phyloP scores from a whole-genome alignment of 2,888 invertebrate genomes.

The Onchidella celtica region DNA sequence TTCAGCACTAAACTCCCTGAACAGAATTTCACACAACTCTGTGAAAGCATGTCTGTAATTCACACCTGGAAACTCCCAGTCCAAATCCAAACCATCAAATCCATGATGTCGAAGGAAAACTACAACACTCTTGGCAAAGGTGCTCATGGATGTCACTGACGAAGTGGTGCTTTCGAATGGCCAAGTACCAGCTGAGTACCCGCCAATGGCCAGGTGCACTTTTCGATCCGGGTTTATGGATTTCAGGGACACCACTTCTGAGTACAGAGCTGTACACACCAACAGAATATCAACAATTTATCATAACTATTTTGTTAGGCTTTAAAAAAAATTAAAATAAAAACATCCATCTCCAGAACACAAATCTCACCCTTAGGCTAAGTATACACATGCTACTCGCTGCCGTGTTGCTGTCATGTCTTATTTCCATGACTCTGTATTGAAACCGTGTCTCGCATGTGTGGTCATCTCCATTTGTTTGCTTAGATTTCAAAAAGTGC shows the following conservation, averaged over 20 bases:
- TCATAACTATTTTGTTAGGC: no score
- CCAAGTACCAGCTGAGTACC: not conserved
- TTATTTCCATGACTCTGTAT: no score
- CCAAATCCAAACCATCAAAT: not conserved
- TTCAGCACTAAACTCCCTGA: not conserved
- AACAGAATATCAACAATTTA: no score
- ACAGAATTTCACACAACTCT: not conserved
- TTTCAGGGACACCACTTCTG: not conserved
- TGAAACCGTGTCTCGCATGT: no score
- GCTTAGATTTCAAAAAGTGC: no score
- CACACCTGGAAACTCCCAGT: not conserved
- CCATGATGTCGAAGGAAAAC: not conserved
- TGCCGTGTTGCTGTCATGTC: no score
- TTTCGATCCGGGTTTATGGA: not conserved
- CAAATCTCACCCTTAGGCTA: no score
- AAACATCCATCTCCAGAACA: no score
- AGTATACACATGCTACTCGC: no score
- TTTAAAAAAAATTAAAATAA: no score
- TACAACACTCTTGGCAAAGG: not conserved
- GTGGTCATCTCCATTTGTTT: no score
- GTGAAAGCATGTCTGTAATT: not conserved
- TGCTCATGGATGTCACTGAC: not conserved
- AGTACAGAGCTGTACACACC: not conserved
- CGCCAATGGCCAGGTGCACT: constrained; percentile 18
- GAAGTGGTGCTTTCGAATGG: constrained; percentile 1